These are phyloP conservation scores for Ahaetulla prasina DNA, from an alignment of 2,113 vertebrate species.

Conservation along the genomic window DNA sequence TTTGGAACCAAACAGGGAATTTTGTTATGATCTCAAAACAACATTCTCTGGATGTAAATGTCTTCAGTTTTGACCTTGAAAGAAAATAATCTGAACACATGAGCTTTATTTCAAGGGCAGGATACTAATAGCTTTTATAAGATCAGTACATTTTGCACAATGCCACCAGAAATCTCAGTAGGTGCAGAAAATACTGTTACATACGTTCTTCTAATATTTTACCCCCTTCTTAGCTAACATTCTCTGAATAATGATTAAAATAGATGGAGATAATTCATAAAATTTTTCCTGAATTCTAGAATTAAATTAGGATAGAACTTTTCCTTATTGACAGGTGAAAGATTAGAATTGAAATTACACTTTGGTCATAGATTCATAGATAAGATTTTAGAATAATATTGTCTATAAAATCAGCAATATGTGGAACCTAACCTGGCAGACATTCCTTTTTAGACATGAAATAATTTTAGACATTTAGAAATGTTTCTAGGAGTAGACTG, in stretches of 20 bases:
- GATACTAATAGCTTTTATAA: neutral
- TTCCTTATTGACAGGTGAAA: neutral
- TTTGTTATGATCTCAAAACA: neutral
- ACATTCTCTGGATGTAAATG: neutral
- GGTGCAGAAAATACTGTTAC: neutral
- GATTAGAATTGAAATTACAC: neutral
- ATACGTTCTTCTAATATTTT: neutral
- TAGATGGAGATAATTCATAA: neutral
- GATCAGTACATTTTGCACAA: neutral
- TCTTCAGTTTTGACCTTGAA: neutral
- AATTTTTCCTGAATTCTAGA: neutral
- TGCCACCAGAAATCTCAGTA: neutral
- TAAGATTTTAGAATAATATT: neutral
- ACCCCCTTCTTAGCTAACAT: neutral
- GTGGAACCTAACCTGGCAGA: neutral
- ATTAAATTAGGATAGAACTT: neutral
- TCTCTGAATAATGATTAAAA: neutral
- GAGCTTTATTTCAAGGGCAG: neutral
- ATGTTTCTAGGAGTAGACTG: constrained; percentile 7
- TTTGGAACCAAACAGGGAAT: neutral
- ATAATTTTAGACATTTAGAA: too few species aligned
- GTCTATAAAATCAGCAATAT: neutral
- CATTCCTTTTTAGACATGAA: neutral
- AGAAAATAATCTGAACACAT: neutral
- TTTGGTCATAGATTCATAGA: neutral